Base-by-base conservation (phyloP, 1,140 invertebrate species). In the Meloidogyne hapla region DNA sequence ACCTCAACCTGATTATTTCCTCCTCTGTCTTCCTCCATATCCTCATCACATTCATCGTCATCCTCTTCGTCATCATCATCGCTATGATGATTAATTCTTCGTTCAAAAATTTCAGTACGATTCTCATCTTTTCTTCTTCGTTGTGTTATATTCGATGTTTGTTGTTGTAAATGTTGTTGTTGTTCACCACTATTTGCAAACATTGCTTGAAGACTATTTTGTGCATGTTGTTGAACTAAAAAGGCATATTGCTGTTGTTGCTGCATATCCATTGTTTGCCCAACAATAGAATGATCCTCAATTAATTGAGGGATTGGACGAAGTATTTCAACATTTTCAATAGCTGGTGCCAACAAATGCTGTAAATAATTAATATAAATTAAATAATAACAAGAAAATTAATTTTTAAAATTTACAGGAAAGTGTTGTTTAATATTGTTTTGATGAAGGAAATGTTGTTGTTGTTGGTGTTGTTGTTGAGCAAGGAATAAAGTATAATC, bases 401-500 rank as follows among this genome's bases (percentile, higher is more conserved):
- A n/a, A 18, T 18, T 48, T 48, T 56, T 56, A 56, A 56, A 56
- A 56, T 56, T 56, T 33, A 56, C 48, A 56, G 48, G 48, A n/a
- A 56, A 56, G 8, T 56, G 48, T 56, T 56, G 48, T 8, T 56
- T 56, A n/a, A 56, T 56, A 56, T 56, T 56, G 3, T 8, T 8
- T 6, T 56, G 48, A n/a, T 56, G 48, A 56, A 56, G 18, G 6
- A 56, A 56, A 15, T 73, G 70, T 10, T 73, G 70, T 38, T 73
- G 70, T 9, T 48, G 69, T 5, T 28, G 40, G 42, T 70, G 69
- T 28, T n/a, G 28, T 64, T 61, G 61, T 21, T 66, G 65, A 18
- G 65, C 28, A 8, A 66, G n/a, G 18, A 66, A 66, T n/a, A 66
- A 18, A n/a, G 70, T 56, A 33, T 73, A 61, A 21, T 73, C 70